phyloP scores from a whole-genome alignment of 2,797 vertebrate species.

The Ateles fusciceps region DNA sequence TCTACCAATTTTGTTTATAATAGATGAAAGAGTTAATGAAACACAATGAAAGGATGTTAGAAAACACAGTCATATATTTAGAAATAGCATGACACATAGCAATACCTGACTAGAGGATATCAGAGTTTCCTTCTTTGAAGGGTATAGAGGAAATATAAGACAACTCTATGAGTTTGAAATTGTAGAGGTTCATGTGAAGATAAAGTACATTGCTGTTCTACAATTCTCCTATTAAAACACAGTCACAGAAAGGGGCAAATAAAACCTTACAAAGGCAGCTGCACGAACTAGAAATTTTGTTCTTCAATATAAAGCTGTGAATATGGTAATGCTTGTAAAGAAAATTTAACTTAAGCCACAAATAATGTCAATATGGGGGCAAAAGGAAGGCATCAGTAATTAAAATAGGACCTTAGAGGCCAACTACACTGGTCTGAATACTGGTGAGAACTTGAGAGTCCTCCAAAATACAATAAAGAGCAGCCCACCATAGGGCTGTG shows the following conservation, averaged over 20 bases:
- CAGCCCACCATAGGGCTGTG: not conserved
- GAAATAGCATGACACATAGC: not conserved
- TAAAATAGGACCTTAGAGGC: constrained; percentile 10
- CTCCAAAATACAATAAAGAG: not conserved
- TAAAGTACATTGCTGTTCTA: not conserved
- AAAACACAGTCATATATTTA: not conserved
- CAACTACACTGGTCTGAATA: not conserved
- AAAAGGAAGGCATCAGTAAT: constrained; percentile 3
- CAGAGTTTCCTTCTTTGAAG: not conserved
- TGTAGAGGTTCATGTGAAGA: not conserved
- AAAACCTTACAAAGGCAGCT: not conserved
- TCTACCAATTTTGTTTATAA: not conserved
- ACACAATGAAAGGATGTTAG: not conserved
- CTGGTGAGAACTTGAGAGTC: not conserved
- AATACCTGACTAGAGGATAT: not conserved
- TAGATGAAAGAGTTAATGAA: constrained; percentile 1
- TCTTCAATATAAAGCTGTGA: not conserved
- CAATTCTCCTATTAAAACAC: not conserved
- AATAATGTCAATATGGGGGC: not conserved
- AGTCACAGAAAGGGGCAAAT: not conserved
- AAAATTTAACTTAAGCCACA: not conserved
- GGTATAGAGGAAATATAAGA: not conserved
- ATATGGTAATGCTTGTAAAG: not conserved
- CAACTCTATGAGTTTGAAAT: not conserved
- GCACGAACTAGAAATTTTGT: not conserved